These are phyloP conservation scores for Epizoanthus stellaris DNA, from an alignment of 92 coral and sea anemone species.

Conservation along the genomic window DNA sequence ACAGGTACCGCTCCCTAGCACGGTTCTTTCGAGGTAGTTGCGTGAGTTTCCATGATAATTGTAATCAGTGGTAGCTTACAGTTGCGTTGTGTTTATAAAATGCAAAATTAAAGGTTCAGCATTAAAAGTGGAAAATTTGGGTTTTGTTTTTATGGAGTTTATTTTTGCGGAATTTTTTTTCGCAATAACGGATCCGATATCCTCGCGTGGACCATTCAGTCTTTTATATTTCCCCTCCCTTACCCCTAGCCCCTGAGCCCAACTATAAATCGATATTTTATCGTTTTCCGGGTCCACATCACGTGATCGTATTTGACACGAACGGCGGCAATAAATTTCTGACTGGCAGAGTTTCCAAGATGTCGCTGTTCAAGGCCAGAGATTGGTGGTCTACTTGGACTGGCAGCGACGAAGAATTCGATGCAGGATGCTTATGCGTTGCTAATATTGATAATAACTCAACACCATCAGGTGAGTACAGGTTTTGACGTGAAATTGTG, in stretches of 20 bases:
- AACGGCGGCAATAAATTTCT: conserved; percentile 69
- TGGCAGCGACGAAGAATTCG: conserved; percentile 99
- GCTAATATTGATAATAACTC: conserved; percentile 92
- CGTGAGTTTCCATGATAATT: too few relatives aligned
- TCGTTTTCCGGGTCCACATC: conserved; percentile 43
- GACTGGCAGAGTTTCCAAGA: conserved; percentile 44
- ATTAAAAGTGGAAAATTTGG: too few relatives aligned
- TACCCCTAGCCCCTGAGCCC: neutral
- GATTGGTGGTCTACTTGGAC: conserved; percentile 99
- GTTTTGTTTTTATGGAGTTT: too few relatives aligned
- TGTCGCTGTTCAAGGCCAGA: conserved; percentile 99
- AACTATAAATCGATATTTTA: conserved; percentile 24
- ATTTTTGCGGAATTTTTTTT: too few relatives aligned
- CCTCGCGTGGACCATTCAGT: too few relatives aligned
- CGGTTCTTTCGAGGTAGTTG: too few relatives aligned
- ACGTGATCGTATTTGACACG: conserved; percentile 51
- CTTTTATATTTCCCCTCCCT: too few relatives aligned
- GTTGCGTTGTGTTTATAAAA: too few relatives aligned
- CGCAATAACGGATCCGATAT: too few relatives aligned
- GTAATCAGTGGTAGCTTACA: too few relatives aligned
- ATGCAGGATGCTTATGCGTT: conserved; percentile 92
- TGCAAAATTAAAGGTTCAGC: too few relatives aligned
- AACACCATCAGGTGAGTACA: conserved; percentile 71
- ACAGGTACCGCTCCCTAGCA: too few relatives aligned
- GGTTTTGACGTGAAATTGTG: neutral